Base-by-base conservation (phyloP, 2,888 invertebrate genomes). In the Lymantria monacha region DNA sequence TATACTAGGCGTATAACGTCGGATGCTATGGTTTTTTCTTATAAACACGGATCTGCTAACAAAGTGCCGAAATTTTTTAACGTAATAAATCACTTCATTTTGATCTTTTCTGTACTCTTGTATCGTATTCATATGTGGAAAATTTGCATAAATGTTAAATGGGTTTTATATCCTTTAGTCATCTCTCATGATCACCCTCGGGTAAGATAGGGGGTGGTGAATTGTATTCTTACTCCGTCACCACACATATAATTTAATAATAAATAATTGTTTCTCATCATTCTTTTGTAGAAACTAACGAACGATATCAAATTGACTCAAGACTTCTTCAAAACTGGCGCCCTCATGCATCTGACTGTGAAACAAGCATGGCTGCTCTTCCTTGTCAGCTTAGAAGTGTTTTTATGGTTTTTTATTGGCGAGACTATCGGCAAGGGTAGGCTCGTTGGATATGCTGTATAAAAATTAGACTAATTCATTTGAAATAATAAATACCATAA, bases 391-490 rank as follows among this genome's bases (percentile, higher is more conserved):
- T 53, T 70, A 3, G 88, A 89, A 65, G 57, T 89, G 0, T 69
- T 61, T 1, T 52, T 88, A 37, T 88, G 89, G 88, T 89, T 87
- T 56, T 89, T 69, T 56, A 53, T 87, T 9, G 88, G 88, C 1
- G 89, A 89, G 67, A 85, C 85, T 22, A 76, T 89, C 45, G 88
- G 87, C 3, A 88, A 89, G 63, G 70, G 79, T 66, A 84, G 83
- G 59, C 53, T 88, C 43, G 81, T 88, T 44, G 88, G 87, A 11
- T 88, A 88, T 52, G 69, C 78, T 65, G 85, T 87, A n/a, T 80
- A 69, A 66, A 42, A 10, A 37, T 40, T 43, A 14, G 11, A 33
- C 33, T 10, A 33, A 33, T 33, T 33, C 33, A 45, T 22, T 37
- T 38, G n/a, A 2, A 38, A 42, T 30, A 43, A 37, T 37, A 46